These are phyloP conservation scores for Temnothorax longispinosus DNA, from an alignment of 1,140 invertebrate genomes.

Conservation along the genomic window DNA sequence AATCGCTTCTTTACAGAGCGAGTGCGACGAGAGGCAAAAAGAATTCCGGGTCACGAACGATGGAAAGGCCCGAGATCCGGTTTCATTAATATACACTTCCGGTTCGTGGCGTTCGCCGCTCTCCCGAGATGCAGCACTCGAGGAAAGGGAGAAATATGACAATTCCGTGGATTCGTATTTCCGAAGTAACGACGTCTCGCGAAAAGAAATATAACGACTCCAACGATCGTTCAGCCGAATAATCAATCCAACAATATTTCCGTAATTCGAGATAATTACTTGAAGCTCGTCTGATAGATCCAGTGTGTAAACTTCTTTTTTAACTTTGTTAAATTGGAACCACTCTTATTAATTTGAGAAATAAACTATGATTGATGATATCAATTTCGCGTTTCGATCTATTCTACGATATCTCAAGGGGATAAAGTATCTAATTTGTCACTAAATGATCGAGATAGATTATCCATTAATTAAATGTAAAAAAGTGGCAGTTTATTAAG, in stretches of 20 bases:
- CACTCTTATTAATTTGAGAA: neutral
- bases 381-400: neutral
- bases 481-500: slow-evolving; percentile 5
- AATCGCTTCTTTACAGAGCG: neutral
- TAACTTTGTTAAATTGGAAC: neutral
- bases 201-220: neutral
- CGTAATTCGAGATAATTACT: neutral
- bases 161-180: neutral
- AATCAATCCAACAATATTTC: neutral
- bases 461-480: neutral
- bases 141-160: neutral
- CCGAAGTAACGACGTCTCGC: too few relatives aligned
- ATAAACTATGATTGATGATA: neutral
- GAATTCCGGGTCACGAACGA: slow-evolving; percentile 15
- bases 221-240: neutral
- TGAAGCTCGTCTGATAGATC: neutral
- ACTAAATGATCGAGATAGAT: neutral
- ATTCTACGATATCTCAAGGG: neutral
- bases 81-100: slow-evolving; percentile 81
- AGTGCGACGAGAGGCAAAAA: neutral
- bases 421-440: neutral
- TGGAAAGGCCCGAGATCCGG: slow-evolving; percentile 68
- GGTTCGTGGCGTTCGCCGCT: slow-evolving; percentile 60
- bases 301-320: neutral
- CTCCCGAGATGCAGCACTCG: slow-evolving; percentile 5